Base-by-base conservation (phyloP, 2,888 invertebrate species). In the Tachina lurida region DNA sequence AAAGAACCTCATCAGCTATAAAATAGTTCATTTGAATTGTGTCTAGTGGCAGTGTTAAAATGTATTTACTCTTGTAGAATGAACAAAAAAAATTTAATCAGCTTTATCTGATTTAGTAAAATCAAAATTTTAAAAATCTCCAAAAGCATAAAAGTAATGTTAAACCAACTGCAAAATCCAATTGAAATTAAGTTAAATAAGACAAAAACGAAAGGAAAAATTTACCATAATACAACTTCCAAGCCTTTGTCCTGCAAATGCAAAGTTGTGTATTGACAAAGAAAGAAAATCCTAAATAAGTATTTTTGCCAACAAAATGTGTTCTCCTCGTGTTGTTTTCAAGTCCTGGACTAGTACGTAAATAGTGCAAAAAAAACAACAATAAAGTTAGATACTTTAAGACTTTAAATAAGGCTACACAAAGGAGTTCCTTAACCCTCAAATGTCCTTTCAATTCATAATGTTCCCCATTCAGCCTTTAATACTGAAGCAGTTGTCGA, bases 401-500 rank as follows among this genome's bases (percentile, higher is more conserved):
- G 41, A 78, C 63, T 43, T 60, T 60, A 31, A 63, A 71, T 70
- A 70, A 56, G 45, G 47, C 22, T 52, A 75, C 8, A 58, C 54
- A 67, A 74, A 56, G 63, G 31, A 75, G 22, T 68, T 80, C 22
- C 56, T 56, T 74, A 45, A 70, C 15, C 63, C 73, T n/a, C 49
- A 75, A 83, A 65, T 68, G 54, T 31, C 13, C 10, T 43, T 65
- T 43, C 13, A 41, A 41, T 63, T 49, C 67, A 70, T 67, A 76
- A 87, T 87, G 87, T 8, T 65, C 45, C 67, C 62, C 39, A 45
- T 17, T 52, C 47, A 79, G 17, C 13, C 54, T 19, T 19, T 39
- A 9, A 78, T 75, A 60, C 49, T 39, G 74, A 76, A 86, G 78
- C 77, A 87, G 87, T 74, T 90, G 74, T 73, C 88, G 22, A 47